phyloP scores from a whole-genome alignment of 2,888 invertebrate species.

The Oscheius myriophilus region DNA sequence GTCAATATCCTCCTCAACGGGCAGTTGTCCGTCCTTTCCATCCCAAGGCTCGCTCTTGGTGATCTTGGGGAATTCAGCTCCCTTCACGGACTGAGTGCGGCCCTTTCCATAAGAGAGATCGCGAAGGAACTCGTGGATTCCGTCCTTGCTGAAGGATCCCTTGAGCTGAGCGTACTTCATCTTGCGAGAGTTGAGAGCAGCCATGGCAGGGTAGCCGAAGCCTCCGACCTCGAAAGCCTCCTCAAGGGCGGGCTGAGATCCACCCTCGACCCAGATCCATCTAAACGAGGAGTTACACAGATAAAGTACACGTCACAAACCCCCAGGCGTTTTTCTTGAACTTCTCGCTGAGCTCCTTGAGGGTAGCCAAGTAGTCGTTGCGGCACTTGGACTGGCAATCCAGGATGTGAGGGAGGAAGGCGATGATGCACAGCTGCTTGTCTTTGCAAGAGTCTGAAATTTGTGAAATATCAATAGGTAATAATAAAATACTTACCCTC shows the following conservation, averaged over 20 bases:
- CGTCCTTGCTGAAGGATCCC: constrained; percentile 85
- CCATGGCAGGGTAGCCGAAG: constrained; percentile 99
- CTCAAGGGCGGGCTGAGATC: constrained; percentile 85
- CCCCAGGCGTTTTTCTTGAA: constrained; percentile 95
- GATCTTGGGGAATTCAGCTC: constrained; percentile 76
- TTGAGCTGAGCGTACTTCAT: constrained; percentile 92
- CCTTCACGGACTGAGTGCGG: constrained; percentile 85
- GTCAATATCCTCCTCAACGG: constrained; percentile 73
- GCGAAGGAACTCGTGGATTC: constrained; percentile 93
- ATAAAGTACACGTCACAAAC: constrained; percentile 72
- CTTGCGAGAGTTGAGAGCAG: constrained; percentile 93
- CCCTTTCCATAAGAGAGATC: constrained; percentile 92
- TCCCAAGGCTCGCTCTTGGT: constrained; percentile 72
- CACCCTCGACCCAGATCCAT: constrained; percentile 96
- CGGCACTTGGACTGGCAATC: constrained; percentile 94
- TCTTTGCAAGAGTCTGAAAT: constrained; percentile 80
- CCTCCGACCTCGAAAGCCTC: constrained; percentile 91
- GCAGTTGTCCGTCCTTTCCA: constrained; percentile 74
- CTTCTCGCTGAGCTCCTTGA: constrained; percentile 84
- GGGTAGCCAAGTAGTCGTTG: constrained; percentile 82
- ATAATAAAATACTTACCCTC: constrained; percentile 70
- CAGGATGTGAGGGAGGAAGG: constrained; percentile 91
- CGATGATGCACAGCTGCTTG: constrained; percentile 86
- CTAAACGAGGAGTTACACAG: constrained; percentile 67
- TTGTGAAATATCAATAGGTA: not conserved